phyloP scores from a whole-genome alignment of 2,888 invertebrate species.

The Pantelozetes paolii region DNA sequence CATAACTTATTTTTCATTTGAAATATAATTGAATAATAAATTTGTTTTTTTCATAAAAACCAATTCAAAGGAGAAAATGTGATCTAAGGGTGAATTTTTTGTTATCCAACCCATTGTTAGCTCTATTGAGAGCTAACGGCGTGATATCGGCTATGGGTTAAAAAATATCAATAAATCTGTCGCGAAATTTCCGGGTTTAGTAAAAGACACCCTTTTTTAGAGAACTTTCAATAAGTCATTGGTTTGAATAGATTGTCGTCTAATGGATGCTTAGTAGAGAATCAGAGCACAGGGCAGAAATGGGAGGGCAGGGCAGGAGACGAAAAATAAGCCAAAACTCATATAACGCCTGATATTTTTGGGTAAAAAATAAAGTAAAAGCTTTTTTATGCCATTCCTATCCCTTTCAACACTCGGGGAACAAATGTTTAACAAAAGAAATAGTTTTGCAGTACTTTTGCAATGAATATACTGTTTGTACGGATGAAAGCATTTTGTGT shows the following conservation, averaged over 20 bases:
- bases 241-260: neutral
- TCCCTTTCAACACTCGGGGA: constrained; percentile 22
- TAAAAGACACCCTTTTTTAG: constrained; percentile 10
- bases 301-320: neutral
- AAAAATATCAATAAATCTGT: constrained; percentile 15
- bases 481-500: constrained; percentile 9
- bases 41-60: too few relatives aligned
- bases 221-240: constrained; percentile 11
- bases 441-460: constrained; percentile 17
- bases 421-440: constrained; percentile 10
- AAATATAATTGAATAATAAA: too few relatives aligned
- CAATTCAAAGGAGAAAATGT: too few relatives aligned
- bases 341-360: neutral
- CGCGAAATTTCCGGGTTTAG: constrained; percentile 16
- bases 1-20: too few relatives aligned
- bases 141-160: neutral
- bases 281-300: neutral
- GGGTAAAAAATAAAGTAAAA: neutral
- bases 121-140: neutral
- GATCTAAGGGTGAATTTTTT: too few relatives aligned
- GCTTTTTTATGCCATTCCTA: constrained; percentile 11
- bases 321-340: neutral
- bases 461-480: neutral
- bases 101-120: neutral
- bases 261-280: constrained; percentile 1